Evolutionary conservation across 2,888 invertebrate species (phyloP), one percentile per base, ranked within the genome.

Genomic region (Lysandra bellargus): DNA sequence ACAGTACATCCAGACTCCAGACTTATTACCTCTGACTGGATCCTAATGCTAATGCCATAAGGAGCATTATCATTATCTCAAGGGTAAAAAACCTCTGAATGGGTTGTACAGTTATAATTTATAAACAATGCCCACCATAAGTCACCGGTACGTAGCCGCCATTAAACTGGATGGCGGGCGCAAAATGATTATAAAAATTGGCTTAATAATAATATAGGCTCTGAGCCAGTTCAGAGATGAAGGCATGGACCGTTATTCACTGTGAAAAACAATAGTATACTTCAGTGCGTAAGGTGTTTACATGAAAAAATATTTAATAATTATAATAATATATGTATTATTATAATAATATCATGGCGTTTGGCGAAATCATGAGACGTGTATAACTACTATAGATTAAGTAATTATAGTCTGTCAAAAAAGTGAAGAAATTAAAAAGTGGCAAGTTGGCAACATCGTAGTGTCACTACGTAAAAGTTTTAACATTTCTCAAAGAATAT

Each of bases 41-140:
- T 17, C 17, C 14, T 57, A 57, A 17, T 57, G 17, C 17, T 57
- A 57, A 57, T 57, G 17, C 4, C 57, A 17, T 57, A 57, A 57
- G 57, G 57, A 17, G 0, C 57, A 57, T 57, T 57, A 57, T 17
- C 4, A 17, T 57, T 17, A 57, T 3, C 57, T 57, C 17, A 14
- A 0, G 17, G 57, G 57, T 57, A 17, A 17, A 4, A 57, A 17
- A 57, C 12, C 17, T 17, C 14, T 17, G 57, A 57, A 17, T 17
- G 57, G 4, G 4, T 17, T 57, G 57, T 57, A 64, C 64, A 64
- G 64, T 64, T 64, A 64, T 64, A 30, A 64, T 30, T 64, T 64
- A 64, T 64, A 30, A 64, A 64, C 64, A 30, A 64, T 64, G 33
- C 33, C 69, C 49, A 69, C 78, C 78, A 78, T 78, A 69, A 78